Evolutionary conservation across 2,888 invertebrate species (phyloP), one percentile per base, ranked within the genome.

Genomic region (Noctua comes): DNA sequence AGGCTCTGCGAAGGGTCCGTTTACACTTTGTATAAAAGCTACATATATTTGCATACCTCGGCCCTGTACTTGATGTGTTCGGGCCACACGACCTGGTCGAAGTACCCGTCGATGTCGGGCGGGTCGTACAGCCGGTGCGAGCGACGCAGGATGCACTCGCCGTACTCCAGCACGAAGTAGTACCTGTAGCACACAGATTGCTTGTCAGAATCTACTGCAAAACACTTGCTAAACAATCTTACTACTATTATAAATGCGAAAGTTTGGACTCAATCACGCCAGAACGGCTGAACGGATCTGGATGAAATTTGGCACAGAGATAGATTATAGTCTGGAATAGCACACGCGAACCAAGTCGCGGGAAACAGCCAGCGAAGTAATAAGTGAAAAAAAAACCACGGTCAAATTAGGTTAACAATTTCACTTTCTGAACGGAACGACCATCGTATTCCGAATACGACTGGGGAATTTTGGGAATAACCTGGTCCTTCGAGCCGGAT

Each of bases 41-140:
- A 36, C 36, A 36, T 36, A 5, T n/a, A 11, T 11, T 6, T 48
- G 6, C n/a, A 13, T 72, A 95, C 96, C 93, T 94, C 90, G 0
- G 93, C 93, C 62, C 97, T 93, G 89, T 98, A 97, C 88, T 95
- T 95, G 78, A 97, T 90, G 92, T 99, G 98, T 91, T 98, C 98
- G n/a, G 99, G 99, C 99, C 99, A 99, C n/a, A 98, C 99, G 91
- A 98, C 98, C 86, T 95, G 95, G 68, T 99, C 98, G 95, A 99
- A 99, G 96, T 99, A 99, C 0, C 99, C 98, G 0, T 97, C 97
- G 3, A 98, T 97, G 95, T 99, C 99, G 1, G 99, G 98, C 36
- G 99, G 99, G 74, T 98, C 97, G 93, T 99, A 99, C n/a, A 96
- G 93, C 0, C 96, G 92, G 40, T 89, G 89, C 54, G 93, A 91